phyloP scores from a whole-genome alignment of 2,797 vertebrate genomes.

The Ctenochaetus hawaiiensis region DNA sequence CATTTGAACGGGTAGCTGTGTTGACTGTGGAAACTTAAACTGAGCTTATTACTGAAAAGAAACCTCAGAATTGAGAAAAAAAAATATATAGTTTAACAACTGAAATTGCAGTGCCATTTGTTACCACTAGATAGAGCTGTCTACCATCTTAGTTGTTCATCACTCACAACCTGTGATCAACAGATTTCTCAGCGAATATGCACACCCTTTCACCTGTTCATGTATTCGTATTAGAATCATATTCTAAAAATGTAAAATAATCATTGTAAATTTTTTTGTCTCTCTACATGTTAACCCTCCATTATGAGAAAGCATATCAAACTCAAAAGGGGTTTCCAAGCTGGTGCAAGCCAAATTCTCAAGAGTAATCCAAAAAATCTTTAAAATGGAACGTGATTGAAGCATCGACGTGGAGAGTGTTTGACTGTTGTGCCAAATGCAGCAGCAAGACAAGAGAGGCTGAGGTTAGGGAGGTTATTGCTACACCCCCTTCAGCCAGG shows the following conservation, averaged over 20 bases:
- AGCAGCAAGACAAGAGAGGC: not conserved
- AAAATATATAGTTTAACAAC: not conserved
- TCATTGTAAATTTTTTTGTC: not conserved
- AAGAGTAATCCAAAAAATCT: not conserved
- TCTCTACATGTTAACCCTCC: not conserved
- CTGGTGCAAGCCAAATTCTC: not conserved
- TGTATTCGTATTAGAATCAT: not conserved
- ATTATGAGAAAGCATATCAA: not conserved
- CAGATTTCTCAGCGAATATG: not conserved
- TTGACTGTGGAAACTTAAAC: not conserved
- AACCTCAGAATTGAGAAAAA: not conserved
- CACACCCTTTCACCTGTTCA: not conserved
- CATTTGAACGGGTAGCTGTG: not conserved
- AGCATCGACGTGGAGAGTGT: not conserved
- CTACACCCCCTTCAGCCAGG: not conserved
- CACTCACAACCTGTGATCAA: not conserved
- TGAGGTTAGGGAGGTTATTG: not conserved
- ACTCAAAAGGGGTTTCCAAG: not conserved
- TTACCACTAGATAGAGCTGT: constrained; percentile 23
- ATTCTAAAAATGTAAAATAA: too few species aligned
- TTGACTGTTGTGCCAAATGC: not conserved
- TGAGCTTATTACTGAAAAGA: not conserved
- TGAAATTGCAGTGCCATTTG: constrained; percentile 5
- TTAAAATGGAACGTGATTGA: not conserved
- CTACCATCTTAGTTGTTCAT: not conserved